A percentile compares a stretch with the other conserved stretches of the same genome.
phyloP scores from a whole-genome alignment of 2,113 vertebrate genomes.

The Cyprinodon brontotheroides region DNA sequence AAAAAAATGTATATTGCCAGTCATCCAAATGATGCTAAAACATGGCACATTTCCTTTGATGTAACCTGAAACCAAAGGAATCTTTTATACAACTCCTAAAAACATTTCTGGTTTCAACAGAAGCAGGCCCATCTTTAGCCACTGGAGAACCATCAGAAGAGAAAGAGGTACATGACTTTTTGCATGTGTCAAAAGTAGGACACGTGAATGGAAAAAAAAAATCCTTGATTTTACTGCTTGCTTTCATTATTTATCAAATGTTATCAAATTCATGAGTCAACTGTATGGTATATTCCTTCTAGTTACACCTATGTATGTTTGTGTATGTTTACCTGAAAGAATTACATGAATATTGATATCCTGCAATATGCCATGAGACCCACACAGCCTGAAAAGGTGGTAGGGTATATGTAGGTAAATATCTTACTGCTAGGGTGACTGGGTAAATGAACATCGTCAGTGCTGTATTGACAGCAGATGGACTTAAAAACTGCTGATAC shows the following conservation, averaged over 20 bases:
- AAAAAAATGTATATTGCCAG: too few relatives aligned
- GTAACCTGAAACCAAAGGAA: background rate
- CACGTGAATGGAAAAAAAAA: slow-evolving; percentile 48
- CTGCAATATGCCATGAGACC: slow-evolving; percentile 3
- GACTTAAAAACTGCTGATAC: slow-evolving; percentile 25
- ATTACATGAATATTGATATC: slow-evolving; percentile 18
- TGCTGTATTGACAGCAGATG: slow-evolving; percentile 25
- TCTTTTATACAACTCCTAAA: background rate
- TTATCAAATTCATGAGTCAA: slow-evolving; percentile 67
- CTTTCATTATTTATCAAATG: slow-evolving; percentile 68
- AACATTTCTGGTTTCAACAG: background rate
- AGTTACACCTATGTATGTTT: slow-evolving; percentile 9
- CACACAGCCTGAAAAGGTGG: slow-evolving; percentile 10
- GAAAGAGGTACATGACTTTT: slow-evolving; percentile 49
- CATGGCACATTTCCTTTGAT: too few relatives aligned
- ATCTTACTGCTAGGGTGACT: slow-evolving; percentile 1
- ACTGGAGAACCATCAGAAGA: slow-evolving; percentile 13
- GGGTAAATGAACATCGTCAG: background rate
- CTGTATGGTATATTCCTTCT: slow-evolving; percentile 72
- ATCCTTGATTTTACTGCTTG: slow-evolving; percentile 53
- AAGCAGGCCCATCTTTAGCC: background rate
- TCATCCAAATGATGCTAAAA: too few relatives aligned
- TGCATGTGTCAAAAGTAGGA: slow-evolving; percentile 75
- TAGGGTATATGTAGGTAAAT: background rate
- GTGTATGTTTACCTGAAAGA: slow-evolving; percentile 13